Conservation (phyloP, 2,888 invertebrate genomes). For the Choreutis nemorana region DNA sequence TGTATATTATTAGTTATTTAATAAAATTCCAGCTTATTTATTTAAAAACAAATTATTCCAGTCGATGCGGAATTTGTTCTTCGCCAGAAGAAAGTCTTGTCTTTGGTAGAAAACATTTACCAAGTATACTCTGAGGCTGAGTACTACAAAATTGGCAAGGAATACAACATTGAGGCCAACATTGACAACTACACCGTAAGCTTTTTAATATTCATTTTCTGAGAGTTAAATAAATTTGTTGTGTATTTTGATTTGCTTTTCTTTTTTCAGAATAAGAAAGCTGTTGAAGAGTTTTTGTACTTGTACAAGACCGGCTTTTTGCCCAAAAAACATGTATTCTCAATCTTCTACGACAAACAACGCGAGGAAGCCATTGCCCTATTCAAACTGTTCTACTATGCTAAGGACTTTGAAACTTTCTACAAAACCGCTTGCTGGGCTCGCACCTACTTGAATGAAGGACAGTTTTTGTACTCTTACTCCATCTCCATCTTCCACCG, state of each 20-base stretch:
- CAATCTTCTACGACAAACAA: constrained; percentile 49
- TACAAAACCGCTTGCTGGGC: constrained; percentile 65
- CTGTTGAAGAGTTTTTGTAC: constrained; percentile 44
- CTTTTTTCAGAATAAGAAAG: constrained; percentile 45
- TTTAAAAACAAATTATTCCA: constrained; percentile 3
- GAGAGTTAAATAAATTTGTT: too few species aligned
- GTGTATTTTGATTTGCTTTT: too few species aligned
- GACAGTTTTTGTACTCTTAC: constrained; percentile 69
- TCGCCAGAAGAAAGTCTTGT: constrained; percentile 28
- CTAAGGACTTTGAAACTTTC: constrained; percentile 69
- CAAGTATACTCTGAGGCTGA: constrained; percentile 16
- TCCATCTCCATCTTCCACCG: constrained; percentile 68
- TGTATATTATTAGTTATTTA: background rate
- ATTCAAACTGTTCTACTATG: constrained; percentile 65
- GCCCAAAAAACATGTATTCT: constrained; percentile 56
- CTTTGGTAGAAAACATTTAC: constrained; percentile 29
- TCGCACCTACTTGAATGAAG: constrained; percentile 67
- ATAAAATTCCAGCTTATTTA: background rate
- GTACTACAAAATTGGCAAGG: constrained; percentile 14
- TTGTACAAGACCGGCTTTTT: constrained; percentile 49
- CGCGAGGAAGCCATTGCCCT: constrained; percentile 57
- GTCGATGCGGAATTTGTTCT: constrained; percentile 12
- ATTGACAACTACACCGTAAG: constrained; percentile 15
- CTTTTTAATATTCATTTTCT: too few species aligned
- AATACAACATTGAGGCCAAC: constrained; percentile 17